Conservation (phyloP, 2,888 invertebrate genomes). For the Sinohyriopsis cumingii region DNA sequence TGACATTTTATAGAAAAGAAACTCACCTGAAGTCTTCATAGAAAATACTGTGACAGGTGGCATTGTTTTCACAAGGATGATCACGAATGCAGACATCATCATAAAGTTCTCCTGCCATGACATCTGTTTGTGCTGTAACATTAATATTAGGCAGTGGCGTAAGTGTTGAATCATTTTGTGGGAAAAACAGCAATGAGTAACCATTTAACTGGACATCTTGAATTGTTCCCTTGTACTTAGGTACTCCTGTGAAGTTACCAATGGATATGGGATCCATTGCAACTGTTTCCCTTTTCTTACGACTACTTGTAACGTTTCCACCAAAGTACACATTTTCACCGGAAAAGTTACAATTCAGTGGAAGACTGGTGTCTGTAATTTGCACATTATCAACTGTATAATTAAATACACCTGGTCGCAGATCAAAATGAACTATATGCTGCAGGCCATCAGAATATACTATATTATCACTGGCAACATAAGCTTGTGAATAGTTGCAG, state of each 20-base stretch:
- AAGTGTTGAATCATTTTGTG: constrained; percentile 17
- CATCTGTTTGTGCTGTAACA: constrained; percentile 17
- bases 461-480: constrained; percentile 73
- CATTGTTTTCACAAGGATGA: constrained; percentile 85
- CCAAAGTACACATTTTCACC: constrained; percentile 38
- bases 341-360: constrained; percentile 29
- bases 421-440: constrained; percentile 83
- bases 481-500: constrained; percentile 15
- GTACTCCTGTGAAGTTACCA: constrained; percentile 20
- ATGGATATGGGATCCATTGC: constrained; percentile 28
- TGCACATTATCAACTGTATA: constrained; percentile 30
- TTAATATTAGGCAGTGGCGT: constrained; percentile 10
- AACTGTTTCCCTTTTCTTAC: constrained; percentile 77
- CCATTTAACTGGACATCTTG: constrained; percentile 89
- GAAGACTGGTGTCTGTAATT: neutral
- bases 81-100: constrained; percentile 88
- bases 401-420: constrained; percentile 21
- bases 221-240: constrained; percentile 88
- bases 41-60: constrained; percentile 83
- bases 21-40: constrained; percentile 90
- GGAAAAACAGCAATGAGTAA: constrained; percentile 47
- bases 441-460: constrained; percentile 88
- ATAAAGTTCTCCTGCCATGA: constrained; percentile 76
- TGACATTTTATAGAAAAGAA: neutral
- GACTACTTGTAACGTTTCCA: constrained; percentile 15